phyloP scores from a whole-genome alignment of 2,113 vertebrate species.

The Falcunculus frontatus region DNA sequence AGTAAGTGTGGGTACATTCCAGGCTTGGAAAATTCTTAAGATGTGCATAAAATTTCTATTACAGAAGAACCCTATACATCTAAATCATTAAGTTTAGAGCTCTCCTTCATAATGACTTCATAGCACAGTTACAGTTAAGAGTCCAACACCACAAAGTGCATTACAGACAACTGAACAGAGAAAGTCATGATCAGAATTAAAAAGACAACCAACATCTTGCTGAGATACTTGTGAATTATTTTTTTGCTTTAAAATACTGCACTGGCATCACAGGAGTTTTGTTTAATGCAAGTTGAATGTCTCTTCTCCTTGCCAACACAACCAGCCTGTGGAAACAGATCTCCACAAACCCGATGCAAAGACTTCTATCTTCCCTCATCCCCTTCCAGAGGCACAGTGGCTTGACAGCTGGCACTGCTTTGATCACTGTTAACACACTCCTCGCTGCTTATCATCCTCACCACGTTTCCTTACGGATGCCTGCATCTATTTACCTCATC shows the following conservation, averaged over 20 bases:
- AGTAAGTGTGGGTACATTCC: neutral
- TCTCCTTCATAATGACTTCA: neutral
- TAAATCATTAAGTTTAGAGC: neutral
- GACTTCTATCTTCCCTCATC: neutral
- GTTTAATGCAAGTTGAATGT: neutral
- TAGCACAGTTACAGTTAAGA: neutral
- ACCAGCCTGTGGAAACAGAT: neutral
- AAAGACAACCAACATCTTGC: neutral
- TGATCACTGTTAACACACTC: neutral
- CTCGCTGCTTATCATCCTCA: neutral
- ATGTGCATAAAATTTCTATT: neutral
- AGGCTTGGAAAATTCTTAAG: neutral
- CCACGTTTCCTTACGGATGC: neutral
- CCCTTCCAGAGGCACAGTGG: neutral
- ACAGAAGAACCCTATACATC: neutral
- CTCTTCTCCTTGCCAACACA: neutral
- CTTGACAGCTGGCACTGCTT: neutral
- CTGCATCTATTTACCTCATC: neutral
- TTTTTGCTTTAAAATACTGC: neutral
- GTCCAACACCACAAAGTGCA: neutral
- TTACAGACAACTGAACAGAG: neutral
- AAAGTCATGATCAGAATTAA: neutral
- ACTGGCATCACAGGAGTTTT: neutral
- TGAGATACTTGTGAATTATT: neutral
- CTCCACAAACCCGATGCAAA: fast-evolving